phyloP scores from a whole-genome alignment of 2,113 vertebrate genomes.

The Pelmatolapia mariae region DNA sequence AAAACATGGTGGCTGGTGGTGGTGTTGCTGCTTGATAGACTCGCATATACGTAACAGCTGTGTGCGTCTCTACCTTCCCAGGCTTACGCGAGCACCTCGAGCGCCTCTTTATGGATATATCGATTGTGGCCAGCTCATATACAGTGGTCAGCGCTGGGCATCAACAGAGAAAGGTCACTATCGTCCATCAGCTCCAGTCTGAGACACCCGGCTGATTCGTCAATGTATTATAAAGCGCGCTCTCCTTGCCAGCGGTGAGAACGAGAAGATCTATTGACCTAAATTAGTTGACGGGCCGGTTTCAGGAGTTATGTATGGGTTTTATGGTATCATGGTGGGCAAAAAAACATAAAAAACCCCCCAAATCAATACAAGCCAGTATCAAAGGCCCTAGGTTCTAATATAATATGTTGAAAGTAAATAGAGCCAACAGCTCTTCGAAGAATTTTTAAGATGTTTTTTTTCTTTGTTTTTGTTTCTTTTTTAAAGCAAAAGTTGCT shows the following conservation, averaged over 20 bases:
- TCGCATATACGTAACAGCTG: too few relatives aligned
- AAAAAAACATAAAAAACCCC: fast-evolving
- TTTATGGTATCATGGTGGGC: conserved; percentile 1
- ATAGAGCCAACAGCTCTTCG: neutral
- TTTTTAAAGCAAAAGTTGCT: neutral
- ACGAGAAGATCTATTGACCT: conserved; percentile 21
- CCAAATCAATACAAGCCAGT: conserved; percentile 11
- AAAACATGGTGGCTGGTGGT: neutral
- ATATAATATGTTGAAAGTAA: conserved; percentile 8
- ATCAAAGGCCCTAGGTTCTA: neutral
- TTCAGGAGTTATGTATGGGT: conserved; percentile 16
- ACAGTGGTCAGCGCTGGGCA: conserved; percentile 32
- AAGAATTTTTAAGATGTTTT: neutral
- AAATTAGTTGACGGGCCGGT: conserved; percentile 3
- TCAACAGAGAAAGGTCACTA: conserved; percentile 48
- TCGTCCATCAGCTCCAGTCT: conserved; percentile 35
- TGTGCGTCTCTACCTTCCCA: neutral
- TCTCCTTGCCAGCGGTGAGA: neutral
- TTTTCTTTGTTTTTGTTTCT: neutral
- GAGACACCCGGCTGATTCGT: conserved; percentile 1
- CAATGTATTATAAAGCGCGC: conserved; percentile 14
- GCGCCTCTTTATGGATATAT: neutral
- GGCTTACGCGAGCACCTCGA: neutral
- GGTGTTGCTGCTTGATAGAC: neutral
- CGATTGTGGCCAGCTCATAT: conserved; percentile 13